phyloP scores from a whole-genome alignment of 2,888 invertebrate genomes.

The Odontothrips loti region DNA sequence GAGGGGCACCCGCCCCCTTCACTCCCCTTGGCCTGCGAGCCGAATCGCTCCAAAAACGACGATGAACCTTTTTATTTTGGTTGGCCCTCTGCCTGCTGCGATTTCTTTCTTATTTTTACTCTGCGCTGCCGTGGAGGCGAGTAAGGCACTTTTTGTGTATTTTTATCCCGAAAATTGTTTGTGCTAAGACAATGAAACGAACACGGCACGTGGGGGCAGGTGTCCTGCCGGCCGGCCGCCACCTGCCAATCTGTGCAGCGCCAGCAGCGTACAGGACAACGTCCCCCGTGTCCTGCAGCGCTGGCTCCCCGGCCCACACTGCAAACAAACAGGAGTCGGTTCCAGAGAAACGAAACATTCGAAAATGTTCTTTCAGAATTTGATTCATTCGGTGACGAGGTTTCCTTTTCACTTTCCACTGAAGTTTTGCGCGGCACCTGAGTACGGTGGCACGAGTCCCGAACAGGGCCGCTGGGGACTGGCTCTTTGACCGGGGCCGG shows the following conservation, averaged over 20 bases:
- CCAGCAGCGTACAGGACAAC: background rate
- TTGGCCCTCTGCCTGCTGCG: background rate
- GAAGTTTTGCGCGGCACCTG: too few species aligned
- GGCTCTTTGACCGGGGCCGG: too few species aligned
- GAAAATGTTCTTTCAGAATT: too few species aligned
- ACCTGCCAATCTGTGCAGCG: constrained; percentile 13
- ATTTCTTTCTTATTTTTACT: background rate
- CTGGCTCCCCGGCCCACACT: background rate
- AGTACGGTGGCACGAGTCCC: too few species aligned
- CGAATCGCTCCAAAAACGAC: background rate
- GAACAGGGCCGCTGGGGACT: too few species aligned
- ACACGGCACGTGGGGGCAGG: constrained; percentile 3
- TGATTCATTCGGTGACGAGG: too few species aligned
- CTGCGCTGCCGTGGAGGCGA: background rate
- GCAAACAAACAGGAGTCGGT: too few species aligned
- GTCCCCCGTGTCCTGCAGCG: background rate
- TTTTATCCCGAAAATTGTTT: background rate
- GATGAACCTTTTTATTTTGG: too few species aligned
- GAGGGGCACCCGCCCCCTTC: background rate
- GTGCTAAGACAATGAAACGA: background rate
- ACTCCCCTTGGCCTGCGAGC: background rate
- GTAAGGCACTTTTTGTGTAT: background rate
- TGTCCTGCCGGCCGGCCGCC: background rate
- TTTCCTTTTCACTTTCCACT: too few species aligned
- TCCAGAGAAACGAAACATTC: too few species aligned